phyloP scores from a whole-genome alignment of 2,888 invertebrate genomes.

The Habrosyne pyritoides region DNA sequence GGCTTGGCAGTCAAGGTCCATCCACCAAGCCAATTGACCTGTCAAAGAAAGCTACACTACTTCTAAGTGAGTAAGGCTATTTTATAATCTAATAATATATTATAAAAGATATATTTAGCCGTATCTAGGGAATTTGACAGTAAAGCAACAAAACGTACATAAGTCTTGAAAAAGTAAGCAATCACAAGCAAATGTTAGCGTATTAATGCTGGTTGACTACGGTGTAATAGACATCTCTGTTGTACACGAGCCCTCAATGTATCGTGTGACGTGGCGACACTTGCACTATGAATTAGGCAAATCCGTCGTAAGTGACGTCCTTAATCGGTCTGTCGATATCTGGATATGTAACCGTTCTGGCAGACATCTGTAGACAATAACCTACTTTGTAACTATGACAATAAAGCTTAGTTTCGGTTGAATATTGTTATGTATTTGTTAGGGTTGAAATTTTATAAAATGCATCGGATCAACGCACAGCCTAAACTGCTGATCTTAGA shows the following conservation, averaged over 20 bases:
- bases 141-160: too few relatives aligned
- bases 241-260: not conserved
- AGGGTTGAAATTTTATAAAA: not conserved
- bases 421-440: not conserved
- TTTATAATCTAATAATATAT: too few relatives aligned
- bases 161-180: too few relatives aligned
- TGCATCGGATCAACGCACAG: not conserved
- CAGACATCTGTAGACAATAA: not conserved
- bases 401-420: not conserved
- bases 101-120: too few relatives aligned
- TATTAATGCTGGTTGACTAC: not conserved
- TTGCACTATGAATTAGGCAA: conserved; percentile 40
- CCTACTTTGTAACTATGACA: not conserved
- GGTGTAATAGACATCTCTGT: conserved; percentile 12
- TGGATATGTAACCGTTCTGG: not conserved
- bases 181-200: too few relatives aligned
- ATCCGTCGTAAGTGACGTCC: conserved; percentile 34
- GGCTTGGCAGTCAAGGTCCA: too few relatives aligned
- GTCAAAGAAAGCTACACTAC: too few relatives aligned
- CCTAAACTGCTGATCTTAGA: too few relatives aligned
- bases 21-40: too few relatives aligned
- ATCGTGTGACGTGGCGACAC: conserved; percentile 27
- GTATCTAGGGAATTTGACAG: too few relatives aligned
- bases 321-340: conserved; percentile 27
- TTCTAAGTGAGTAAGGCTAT: too few relatives aligned